Base-by-base conservation (phyloP, 2,113 vertebrate species). In the Grus americana region DNA sequence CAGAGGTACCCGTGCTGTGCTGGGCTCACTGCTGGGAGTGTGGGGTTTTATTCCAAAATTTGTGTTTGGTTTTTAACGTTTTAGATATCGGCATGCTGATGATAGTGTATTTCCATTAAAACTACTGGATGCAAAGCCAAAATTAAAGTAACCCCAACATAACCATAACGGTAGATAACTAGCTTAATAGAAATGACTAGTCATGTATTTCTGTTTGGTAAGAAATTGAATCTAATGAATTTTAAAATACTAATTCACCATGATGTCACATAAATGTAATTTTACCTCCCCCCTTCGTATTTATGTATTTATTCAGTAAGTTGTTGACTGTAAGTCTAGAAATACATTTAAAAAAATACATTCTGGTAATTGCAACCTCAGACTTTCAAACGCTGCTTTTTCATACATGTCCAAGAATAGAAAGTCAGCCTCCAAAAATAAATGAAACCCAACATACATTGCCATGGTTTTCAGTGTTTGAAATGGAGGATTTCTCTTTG, bases 291-390 rank as follows among this genome's bases (percentile, higher is more conserved):
- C 5, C 36, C 44, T 80, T 93, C 63, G 17, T 87, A 34, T 92
- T 78, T 89, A 68, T 88, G 61, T 70, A 65, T 93, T 90, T 95
- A 96, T 94, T 92, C 86, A 90, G 65, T 49, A 62, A 80, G 42
- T 38, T 93, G 90, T 93, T 92, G 93, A 58, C 91, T 76, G 29
- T 59, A 68, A 91, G 80, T 90, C 72, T 80, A 80, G 79, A 94
- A 95, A 86, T 88, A 73, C 10, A 32, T 80, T 68, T 8, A 9
- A 80, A 95, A 82, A 67, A 52, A 34, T 2, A 49, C 0, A 0
- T 84, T 74, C 65, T 65, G 86, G 86, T 91, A 92, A 96, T 74
- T 88, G 65, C 86, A 95, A 59, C 88, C 90, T 94, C 92, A 89
- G 68, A 12, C 86, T 90, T 88, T 81, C 50, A 88, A 95, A 86